Base-by-base conservation (phyloP, 2,113 vertebrate genomes). In the Chaetops frenatus region DNA sequence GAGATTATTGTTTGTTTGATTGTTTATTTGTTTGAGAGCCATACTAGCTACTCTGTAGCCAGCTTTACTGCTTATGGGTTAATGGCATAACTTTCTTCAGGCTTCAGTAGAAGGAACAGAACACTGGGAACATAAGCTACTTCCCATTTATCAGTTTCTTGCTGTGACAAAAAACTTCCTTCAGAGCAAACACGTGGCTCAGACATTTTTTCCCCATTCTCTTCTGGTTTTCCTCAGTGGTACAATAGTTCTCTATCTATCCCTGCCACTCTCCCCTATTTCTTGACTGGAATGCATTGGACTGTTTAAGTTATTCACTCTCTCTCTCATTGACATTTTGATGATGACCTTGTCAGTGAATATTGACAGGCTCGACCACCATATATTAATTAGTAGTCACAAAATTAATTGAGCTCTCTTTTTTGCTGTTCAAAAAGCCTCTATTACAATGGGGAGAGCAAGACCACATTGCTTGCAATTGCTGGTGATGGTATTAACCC, bases 331-430 rank as follows among this genome's bases (percentile, higher is more conserved):
- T 92, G 79, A 90, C 62, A 72, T 90, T 67, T 84, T 92, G 58
- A 65, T 93, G 90, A 94, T 94, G 94, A 84, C 38, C 58, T 85
- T 94, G 54, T 71, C 86, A 88, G 76, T 64, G 66, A 57, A 23
- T 88, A 96, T 70, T 7, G 18, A 73, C 60, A 71, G 53, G 25
- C 45, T 89, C 7, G 3, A 65, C 33, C 40, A 53, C 25, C 9
- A 27, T 84, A 60, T 86, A 67, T 60, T 79, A 90, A 86, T 89
- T 70, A 87, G 77, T 36, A 91, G 50, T 42, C 36, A 42, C 25
- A 81, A 70, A 88, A n/a, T 94, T 78, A 94, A 62, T 69, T 4
- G 7, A 45, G 33, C 5, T 22, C 10, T 28, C 44, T 25, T 47
- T 85, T 82, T 78, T 48, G 4, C 25, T 67, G 4, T 45, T 94